These are phyloP conservation scores for Zootoca vivipara DNA, from an alignment of 2,113 vertebrate genomes.

Conservation along the genomic window DNA sequence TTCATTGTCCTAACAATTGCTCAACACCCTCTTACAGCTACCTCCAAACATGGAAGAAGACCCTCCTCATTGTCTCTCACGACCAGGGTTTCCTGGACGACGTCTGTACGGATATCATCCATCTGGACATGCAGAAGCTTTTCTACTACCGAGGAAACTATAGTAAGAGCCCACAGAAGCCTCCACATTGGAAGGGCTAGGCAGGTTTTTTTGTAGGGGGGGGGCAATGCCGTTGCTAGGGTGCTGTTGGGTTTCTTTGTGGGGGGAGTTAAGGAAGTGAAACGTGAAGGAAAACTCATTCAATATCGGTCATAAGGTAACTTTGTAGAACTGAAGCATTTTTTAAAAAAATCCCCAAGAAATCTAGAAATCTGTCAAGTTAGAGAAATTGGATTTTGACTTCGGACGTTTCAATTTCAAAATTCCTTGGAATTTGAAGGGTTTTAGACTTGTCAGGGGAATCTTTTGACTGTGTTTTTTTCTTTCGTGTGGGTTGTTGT, in stretches of 20 bases:
- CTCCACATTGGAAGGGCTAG: too few species aligned
- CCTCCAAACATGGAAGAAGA: slow-evolving; percentile 93
- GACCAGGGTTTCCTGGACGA: slow-evolving; percentile 95
- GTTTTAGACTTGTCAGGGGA: background rate
- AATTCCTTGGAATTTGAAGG: background rate
- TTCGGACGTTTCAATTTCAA: background rate
- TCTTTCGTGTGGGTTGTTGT: background rate
- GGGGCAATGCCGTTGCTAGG: too few species aligned
- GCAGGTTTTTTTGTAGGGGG: too few species aligned
- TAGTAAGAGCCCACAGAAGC: slow-evolving; percentile 71
- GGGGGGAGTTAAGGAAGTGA: background rate
- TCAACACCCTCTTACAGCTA: slow-evolving; percentile 76
- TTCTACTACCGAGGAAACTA: slow-evolving; percentile 94
- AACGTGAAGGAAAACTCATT: background rate
- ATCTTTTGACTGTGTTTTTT: background rate
- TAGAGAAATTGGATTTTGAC: background rate
- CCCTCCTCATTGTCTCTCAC: slow-evolving; percentile 90
- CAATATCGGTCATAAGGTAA: too few species aligned
- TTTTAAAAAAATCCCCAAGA: too few species aligned
- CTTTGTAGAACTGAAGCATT: background rate
- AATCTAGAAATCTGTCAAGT: background rate
- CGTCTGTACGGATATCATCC: slow-evolving; percentile 91
- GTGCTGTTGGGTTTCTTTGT: too few species aligned
- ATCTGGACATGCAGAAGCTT: slow-evolving; percentile 88
- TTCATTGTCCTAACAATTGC: background rate